phyloP scores from a whole-genome alignment of 92 coral and sea anemone species.

The Epizoanthus ramosus region DNA sequence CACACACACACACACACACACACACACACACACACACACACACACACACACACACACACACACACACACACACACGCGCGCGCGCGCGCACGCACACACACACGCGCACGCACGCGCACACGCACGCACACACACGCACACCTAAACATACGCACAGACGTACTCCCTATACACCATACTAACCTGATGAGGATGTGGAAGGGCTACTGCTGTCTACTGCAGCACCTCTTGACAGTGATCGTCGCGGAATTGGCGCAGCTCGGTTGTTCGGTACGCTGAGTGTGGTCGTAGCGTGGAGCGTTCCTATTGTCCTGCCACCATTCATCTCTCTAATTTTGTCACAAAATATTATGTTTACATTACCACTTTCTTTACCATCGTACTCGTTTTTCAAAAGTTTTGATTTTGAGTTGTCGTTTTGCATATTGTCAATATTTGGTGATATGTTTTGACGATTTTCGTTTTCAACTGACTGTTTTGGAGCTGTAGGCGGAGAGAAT shows the following conservation, averaged over 20 bases:
- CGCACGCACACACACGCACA: too few relatives aligned
- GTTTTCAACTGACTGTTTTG: constrained; percentile 1
- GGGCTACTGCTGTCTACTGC: constrained; percentile 63
- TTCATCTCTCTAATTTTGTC: constrained; percentile 2
- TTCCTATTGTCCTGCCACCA: not conserved
- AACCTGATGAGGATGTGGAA: constrained; percentile 40
- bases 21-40: too few relatives aligned
- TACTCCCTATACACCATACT: not conserved
- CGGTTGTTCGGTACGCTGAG: not conserved
- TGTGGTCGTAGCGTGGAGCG: too few relatives aligned
- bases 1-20: too few relatives aligned
- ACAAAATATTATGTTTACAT: not conserved
- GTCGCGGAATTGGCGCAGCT: constrained; percentile 48
- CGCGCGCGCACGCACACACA: too few relatives aligned
- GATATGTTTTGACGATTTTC: not conserved
- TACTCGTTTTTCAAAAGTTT: not conserved
- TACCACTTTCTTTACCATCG: constrained; percentile 7
- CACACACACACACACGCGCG: too few relatives aligned
- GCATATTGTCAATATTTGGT: not conserved
- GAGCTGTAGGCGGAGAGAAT: constrained; percentile 23
- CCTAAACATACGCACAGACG: too few relatives aligned
- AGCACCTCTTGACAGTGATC: constrained; percentile 50
- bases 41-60: too few relatives aligned
- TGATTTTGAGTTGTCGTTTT: constrained; percentile 4
- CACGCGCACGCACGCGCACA: too few relatives aligned